These are phyloP conservation scores for Phalacrocorax carbo DNA, from an alignment of 2,113 vertebrate genomes.

Conservation along the genomic window DNA sequence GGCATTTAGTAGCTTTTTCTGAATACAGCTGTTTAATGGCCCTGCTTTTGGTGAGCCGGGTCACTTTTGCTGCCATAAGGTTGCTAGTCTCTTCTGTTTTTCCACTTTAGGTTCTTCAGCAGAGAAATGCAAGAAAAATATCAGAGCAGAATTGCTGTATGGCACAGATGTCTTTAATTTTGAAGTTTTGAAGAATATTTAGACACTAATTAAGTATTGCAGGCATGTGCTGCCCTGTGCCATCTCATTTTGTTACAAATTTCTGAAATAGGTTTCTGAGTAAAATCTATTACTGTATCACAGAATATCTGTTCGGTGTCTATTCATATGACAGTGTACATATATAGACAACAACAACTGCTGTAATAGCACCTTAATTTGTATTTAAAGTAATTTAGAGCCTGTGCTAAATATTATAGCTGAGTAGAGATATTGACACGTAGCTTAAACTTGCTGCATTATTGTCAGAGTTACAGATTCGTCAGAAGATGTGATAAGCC, in stretches of 20 bases:
- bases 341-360: neutral
- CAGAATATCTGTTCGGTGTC: neutral
- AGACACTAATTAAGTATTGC: neutral
- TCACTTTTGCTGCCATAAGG: neutral
- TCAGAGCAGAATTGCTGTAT: neutral
- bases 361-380: neutral
- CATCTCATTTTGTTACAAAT: too few relatives aligned
- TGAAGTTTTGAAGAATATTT: neutral
- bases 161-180: neutral
- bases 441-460: neutral
- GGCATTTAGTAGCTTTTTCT: neutral
- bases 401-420: neutral
- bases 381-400: neutral
- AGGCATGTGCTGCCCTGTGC: neutral
- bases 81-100: neutral
- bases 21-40: neutral
- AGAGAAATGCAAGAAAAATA: neutral
- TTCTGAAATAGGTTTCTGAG: too few relatives aligned
- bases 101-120: neutral
- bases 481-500: conserved; percentile 86
- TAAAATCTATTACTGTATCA: too few relatives aligned
- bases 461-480: conserved; percentile 86
- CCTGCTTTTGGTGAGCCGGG: neutral
- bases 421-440: neutral
- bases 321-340: neutral